Base-by-base conservation (phyloP, 2,888 invertebrate species). In the Drosophila aldrichi region DNA sequence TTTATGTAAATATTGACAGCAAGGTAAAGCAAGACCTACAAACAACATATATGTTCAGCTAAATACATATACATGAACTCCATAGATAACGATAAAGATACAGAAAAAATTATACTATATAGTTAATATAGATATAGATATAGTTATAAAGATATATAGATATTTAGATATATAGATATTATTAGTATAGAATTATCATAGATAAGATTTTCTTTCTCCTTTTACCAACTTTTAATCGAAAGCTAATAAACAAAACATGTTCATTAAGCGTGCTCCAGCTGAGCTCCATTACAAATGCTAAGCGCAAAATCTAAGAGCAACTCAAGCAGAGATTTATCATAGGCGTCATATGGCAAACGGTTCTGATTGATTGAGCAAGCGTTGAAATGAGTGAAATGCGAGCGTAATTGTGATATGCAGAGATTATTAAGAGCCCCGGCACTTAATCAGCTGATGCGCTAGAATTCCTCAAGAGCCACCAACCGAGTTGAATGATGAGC, bases 401-500 rank as follows among this genome's bases (percentile, higher is more conserved):
- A 29, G 57, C 18, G 22, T 62, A 67, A 62, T 71, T 62, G 38
- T 56, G 44, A 67, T 61, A 49, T 75, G 36, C 65, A 41, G 60
- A 41, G 70, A 65, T 70, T 60, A 61, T 49, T 46, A 61, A 66
- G 41, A 76, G 76, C n/a, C n/a, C 41, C 40, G 20, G 66, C 71
- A 61, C 29, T 76, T 76, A 38, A 55, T 49, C 25, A 61, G 58
- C 55, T 76, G 55, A 74, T 71, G 66, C 65, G 43, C 57, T 56
- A 64, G 59, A 74, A 69, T 55, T 64, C 16, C 40, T 46, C 25
- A 34, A 22, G 29, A 36, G 74, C 69, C 74, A 70, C 59, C 65
- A 65, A 29, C 41, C 44, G 76, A 58, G 64, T 46, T 69, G 46
- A 75, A 60, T 60, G 63, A 76, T 77, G 74, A 73, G 18, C 70